phyloP scores from a whole-genome alignment of 2,888 invertebrate species.

The Erynnis tages region DNA sequence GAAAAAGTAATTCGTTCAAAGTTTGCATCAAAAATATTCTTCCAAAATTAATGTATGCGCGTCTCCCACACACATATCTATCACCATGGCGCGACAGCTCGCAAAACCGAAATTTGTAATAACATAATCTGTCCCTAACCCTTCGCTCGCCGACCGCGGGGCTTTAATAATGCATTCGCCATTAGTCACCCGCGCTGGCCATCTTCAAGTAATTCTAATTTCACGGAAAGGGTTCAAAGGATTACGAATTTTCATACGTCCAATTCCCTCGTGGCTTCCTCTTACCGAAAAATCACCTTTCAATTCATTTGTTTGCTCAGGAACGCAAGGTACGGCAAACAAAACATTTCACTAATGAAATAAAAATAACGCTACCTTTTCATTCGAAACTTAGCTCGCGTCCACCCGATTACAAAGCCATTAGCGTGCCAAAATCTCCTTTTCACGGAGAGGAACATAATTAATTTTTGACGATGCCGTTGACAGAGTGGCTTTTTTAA shows the following conservation, averaged over 20 bases:
- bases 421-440: constrained; percentile 48
- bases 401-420: constrained; percentile 50
- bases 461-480: constrained; percentile 71
- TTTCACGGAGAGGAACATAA: constrained; percentile 53
- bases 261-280: constrained; percentile 44
- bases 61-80: constrained; percentile 8
- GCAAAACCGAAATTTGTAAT: constrained; percentile 55
- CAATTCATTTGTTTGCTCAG: constrained; percentile 10
- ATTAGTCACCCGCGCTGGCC: constrained; percentile 72
- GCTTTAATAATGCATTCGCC: constrained; percentile 78
- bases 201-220: constrained; percentile 75
- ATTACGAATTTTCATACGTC: constrained; percentile 53
- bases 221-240: constrained; percentile 66
- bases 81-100: constrained; percentile 31
- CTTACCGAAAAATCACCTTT: constrained; percentile 44
- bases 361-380: constrained; percentile 40
- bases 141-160: constrained; percentile 46
- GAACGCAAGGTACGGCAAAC: constrained; percentile 15
- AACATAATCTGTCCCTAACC: constrained; percentile 75
- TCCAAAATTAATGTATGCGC: background rate
- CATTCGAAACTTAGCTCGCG: constrained; percentile 32
- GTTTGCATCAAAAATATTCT: too few species aligned
- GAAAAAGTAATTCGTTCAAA: too few species aligned
- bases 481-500: constrained; percentile 72
- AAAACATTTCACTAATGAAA: constrained; percentile 44